A percentile compares a stretch with the other conserved stretches of the same genome.
These are phyloP conservation scores for Ligdia adustata DNA, from an alignment of 2,888 invertebrate species.

Conservation along the genomic window DNA sequence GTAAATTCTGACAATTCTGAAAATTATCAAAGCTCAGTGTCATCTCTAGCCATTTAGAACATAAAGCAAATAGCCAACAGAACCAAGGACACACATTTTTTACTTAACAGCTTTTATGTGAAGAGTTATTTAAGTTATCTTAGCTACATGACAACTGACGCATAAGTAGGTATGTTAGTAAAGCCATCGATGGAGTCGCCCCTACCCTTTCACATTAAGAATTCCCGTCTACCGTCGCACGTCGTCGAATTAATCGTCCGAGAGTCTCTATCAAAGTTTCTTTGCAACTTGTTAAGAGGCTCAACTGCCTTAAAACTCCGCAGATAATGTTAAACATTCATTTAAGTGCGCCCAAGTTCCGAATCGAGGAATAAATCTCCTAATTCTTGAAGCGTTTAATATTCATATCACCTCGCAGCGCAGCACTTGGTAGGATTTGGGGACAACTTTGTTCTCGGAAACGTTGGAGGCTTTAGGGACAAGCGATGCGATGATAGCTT, in stretches of 20 bases:
- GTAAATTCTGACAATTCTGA: no score
- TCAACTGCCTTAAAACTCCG: conserved; percentile 75
- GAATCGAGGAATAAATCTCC: conserved; percentile 79
- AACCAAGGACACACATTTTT: no score
- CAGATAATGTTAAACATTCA: conserved; percentile 84
- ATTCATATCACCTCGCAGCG: conserved; percentile 70
- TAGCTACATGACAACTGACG: conserved; percentile 10
- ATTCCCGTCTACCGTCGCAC: conserved; percentile 78
- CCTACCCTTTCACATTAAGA: conserved; percentile 71
- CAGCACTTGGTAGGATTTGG: conserved; percentile 13
- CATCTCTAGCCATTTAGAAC: no score
- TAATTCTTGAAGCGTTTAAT: conserved; percentile 82
- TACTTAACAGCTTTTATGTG: no score
- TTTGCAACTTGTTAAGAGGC: conserved; percentile 78
- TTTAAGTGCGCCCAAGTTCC: conserved; percentile 78
- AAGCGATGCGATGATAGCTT: conserved; percentile 1
- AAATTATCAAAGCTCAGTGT: no score
- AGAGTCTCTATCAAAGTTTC: conserved; percentile 82
- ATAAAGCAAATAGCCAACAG: no score
- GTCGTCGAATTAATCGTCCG: conserved; percentile 79
- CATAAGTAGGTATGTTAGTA: background rate
- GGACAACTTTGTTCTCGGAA: conserved; percentile 10
- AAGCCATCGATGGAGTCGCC: conserved; percentile 41
- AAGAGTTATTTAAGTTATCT: no score
- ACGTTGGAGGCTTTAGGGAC: background rate